Base-by-base conservation (phyloP, 2,888 invertebrate species). In the Frankliniella intonsa region DNA sequence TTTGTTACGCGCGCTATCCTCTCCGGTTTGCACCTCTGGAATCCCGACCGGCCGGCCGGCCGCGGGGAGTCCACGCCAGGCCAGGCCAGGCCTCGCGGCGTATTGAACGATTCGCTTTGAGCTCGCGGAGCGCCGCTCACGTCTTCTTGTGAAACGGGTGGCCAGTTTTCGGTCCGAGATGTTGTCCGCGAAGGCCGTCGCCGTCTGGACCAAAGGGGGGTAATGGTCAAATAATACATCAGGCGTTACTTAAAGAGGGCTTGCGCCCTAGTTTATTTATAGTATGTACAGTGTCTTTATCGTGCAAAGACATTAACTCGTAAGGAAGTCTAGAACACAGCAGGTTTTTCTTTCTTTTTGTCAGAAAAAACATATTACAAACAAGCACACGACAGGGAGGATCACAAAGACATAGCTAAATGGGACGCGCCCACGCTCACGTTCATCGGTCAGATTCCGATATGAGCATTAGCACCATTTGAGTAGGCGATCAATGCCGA, bases 401-500 rank as follows among this genome's bases (percentile, higher is more conserved):
- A 76, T 76, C 69, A 76, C 69, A 76, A 25, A 38, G 38, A 38
- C 38, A 38, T 76, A 76, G 69, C 69, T 76, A 76, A 76, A 76
- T 76, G 69, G 69, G 69, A 25, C 69, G 25, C 69, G 69, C 69
- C 10, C 69, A 25, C 14, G 62, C 19, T 12, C 25, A 25, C 22
- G 22, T 22, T 25, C 12, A 76, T 76, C 69, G 69, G 69, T 25
- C 25, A 8, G 25, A 25, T 10, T 76, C 69, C 69, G 69, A 76
- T 76, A 76, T 76, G 69, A 22, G 69, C 12, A 76, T 9, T 76
- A 76, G 69, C 69, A 76, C 69, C 69, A 76, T 76, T 76, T 76
- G 69, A 76, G 22, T 76, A 76, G 69, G 69, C 22, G 69, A 25
- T 76, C 22, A 76, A 76, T 76, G 69, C 69, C 69, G 25, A 76